Percentiles rank a stretch among this genome's conserved stretches.
Evolutionary conservation across 2,888 invertebrate genomes (phyloP).

Genomic region (Agrypnus murinus): DNA sequence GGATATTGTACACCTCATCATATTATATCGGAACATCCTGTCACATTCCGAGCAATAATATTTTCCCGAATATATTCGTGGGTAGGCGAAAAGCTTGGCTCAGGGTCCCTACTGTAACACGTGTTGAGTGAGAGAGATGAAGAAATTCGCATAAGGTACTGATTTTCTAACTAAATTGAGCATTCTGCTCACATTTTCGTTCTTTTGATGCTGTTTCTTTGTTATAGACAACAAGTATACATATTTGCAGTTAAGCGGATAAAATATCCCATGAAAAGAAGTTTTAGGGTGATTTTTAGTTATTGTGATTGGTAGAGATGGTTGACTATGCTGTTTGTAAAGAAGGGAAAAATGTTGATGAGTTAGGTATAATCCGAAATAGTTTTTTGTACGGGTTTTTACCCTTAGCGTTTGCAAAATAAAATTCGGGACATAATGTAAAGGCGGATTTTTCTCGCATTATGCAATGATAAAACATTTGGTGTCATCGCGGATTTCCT

Average conservation of each 20-base stretch:
- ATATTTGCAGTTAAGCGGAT: constrained; percentile 22
- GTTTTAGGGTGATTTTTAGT: too few species aligned
- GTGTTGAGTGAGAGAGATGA: constrained; percentile 66
- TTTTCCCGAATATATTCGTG: constrained; percentile 40
- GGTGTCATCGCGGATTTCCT: constrained; percentile 65
- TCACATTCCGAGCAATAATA: constrained; percentile 44
- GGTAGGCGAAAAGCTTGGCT: constrained; percentile 46
- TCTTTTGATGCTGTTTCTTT: constrained; percentile 64
- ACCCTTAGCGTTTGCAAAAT: not conserved
- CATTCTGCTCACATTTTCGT: constrained; percentile 65
- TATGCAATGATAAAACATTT: constrained; percentile 63
- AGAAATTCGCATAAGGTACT: constrained; percentile 65
- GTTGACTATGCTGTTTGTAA: too few species aligned
- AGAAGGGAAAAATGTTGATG: too few species aligned
- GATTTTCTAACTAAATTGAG: constrained; percentile 64
- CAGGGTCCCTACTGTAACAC: constrained; percentile 59
- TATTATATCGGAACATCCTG: constrained; percentile 42
- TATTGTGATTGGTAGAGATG: too few species aligned
- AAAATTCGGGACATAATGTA: constrained; percentile 25
- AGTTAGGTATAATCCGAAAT: too few species aligned
- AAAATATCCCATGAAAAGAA: too few species aligned
- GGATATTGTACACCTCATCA: constrained; percentile 37
- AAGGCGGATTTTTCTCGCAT: constrained; percentile 50
- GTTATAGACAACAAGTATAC: constrained; percentile 34
- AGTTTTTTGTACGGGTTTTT: too few species aligned